These are phyloP conservation scores for Papilio gigon DNA, from an alignment of 2,888 invertebrate species.

Conservation along the genomic window DNA sequence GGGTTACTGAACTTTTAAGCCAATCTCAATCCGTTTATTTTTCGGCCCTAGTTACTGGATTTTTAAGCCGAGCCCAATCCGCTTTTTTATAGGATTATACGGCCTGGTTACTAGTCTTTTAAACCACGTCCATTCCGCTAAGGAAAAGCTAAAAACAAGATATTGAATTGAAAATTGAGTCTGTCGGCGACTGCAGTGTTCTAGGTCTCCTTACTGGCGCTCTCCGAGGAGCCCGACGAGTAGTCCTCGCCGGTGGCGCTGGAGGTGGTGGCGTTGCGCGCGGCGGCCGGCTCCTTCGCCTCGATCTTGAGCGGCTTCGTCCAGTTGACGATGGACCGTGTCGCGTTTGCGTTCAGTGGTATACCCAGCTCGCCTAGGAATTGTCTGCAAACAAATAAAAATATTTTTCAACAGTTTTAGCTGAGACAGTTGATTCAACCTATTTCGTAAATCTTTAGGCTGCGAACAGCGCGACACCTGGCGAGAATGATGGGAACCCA, in stretches of 20 bases:
- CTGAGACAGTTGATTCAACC: background rate
- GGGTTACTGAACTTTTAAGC: too few relatives aligned
- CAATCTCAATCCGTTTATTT: too few relatives aligned
- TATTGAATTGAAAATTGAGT: background rate
- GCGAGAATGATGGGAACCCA: too few relatives aligned
- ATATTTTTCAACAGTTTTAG: background rate
- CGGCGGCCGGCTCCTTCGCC: background rate
- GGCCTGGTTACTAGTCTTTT: too few relatives aligned
- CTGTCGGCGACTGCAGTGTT: background rate
- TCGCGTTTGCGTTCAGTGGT: constrained; percentile 41
- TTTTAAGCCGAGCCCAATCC: too few relatives aligned
- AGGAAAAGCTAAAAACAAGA: too few relatives aligned
- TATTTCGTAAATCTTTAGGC: too few relatives aligned
- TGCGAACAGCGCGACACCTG: too few relatives aligned
- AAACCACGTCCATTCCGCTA: too few relatives aligned
- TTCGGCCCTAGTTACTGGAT: too few relatives aligned
- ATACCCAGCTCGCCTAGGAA: constrained; percentile 49
- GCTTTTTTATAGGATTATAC: too few relatives aligned
- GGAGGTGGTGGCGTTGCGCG: constrained; percentile 16
- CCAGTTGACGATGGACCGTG: constrained; percentile 37
- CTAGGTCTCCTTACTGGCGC: constrained; percentile 39
- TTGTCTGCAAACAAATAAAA: constrained; percentile 25
- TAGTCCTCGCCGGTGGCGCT: constrained; percentile 40
- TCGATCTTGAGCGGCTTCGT: constrained; percentile 27
- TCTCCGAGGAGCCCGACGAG: constrained; percentile 49